These are phyloP conservation scores for Cyrtorhinus lividipennis DNA, from an alignment of 1,140 invertebrate species.

Conservation along the genomic window DNA sequence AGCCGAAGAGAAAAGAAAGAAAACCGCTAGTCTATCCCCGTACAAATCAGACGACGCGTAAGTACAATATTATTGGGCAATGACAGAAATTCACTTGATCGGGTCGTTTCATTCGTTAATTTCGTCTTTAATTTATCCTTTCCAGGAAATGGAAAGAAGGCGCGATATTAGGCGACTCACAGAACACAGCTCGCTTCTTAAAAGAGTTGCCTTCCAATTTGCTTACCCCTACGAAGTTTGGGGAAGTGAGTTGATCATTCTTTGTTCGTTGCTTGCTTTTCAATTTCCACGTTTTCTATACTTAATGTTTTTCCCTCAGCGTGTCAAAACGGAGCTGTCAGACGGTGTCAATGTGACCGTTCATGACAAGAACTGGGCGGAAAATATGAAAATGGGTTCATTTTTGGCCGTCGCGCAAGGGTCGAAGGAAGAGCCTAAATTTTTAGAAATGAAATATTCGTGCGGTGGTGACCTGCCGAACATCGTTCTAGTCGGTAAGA, in stretches of 20 bases:
- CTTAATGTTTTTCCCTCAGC: too few species aligned
- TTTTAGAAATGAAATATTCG: conserved; percentile 37
- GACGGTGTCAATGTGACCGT: conserved; percentile 28
- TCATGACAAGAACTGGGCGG: conserved; percentile 37
- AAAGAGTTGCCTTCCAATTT: conserved; percentile 72
- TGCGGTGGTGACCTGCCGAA: conserved; percentile 28
- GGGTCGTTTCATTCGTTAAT: too few species aligned
- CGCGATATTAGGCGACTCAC: conserved; percentile 54
- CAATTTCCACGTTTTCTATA: too few species aligned
- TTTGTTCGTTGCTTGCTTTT: too few species aligned
- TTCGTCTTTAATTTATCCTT: too few species aligned
- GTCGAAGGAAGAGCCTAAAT: conserved; percentile 37
- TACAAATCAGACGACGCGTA: conserved; percentile 29
- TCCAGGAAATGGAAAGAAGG: conserved; percentile 48
- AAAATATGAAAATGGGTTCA: conserved; percentile 39
- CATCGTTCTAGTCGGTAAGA: conserved; percentile 32
- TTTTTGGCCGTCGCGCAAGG: conserved; percentile 42
- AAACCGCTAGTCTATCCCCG: conserved; percentile 29
- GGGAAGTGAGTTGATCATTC: conserved; percentile 38
- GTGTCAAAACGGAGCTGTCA: too few species aligned
- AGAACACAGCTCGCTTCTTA: conserved; percentile 66
- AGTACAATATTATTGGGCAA: too few species aligned
- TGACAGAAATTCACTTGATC: too few species aligned
- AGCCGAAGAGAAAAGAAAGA: conserved; percentile 36
- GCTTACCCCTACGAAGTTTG: conserved; percentile 74